These are phyloP conservation scores for Macrosteles quadrilineatus DNA, from an alignment of 1,140 invertebrate genomes.

Conservation along the genomic window DNA sequence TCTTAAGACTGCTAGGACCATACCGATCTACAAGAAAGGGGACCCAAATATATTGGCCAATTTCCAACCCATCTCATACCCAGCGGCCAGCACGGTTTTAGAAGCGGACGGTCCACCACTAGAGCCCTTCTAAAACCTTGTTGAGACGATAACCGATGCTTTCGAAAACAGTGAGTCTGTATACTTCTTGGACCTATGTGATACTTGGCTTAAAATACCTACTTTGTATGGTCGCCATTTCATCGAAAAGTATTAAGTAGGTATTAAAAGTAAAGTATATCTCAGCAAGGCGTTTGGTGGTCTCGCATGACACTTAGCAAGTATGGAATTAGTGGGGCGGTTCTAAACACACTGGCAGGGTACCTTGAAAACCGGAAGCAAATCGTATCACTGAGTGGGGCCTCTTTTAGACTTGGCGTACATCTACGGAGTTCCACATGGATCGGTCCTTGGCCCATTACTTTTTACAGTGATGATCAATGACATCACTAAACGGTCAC, in stretches of 20 bases:
- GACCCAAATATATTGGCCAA: not conserved
- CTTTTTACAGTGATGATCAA: not conserved
- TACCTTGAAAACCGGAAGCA: no score
- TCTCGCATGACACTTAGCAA: not conserved
- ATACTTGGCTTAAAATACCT: no score
- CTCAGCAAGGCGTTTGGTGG: slow-evolving; percentile 6
- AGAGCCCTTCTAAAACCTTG: no score
- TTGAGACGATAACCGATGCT: no score
- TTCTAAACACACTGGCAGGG: no score
- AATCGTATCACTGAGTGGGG: not conserved
- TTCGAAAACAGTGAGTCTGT: not conserved
- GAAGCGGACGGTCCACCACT: no score
- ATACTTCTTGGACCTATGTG: not conserved
- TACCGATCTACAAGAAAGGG: not conserved
- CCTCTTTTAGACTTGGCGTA: not conserved
- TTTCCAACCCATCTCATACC: not conserved
- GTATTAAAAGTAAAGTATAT: no score
- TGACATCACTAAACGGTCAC: no score
- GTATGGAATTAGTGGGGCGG: no score
- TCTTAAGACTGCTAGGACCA: not conserved
- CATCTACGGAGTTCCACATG: not conserved
- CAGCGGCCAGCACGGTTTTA: no score
- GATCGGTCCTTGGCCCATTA: slow-evolving; percentile 1
- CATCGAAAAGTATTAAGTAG: no score
- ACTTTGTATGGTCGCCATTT: no score